These are phyloP conservation scores for Periphyllus acericola DNA, from an alignment of 2,888 invertebrate genomes.

Conservation along the genomic window DNA sequence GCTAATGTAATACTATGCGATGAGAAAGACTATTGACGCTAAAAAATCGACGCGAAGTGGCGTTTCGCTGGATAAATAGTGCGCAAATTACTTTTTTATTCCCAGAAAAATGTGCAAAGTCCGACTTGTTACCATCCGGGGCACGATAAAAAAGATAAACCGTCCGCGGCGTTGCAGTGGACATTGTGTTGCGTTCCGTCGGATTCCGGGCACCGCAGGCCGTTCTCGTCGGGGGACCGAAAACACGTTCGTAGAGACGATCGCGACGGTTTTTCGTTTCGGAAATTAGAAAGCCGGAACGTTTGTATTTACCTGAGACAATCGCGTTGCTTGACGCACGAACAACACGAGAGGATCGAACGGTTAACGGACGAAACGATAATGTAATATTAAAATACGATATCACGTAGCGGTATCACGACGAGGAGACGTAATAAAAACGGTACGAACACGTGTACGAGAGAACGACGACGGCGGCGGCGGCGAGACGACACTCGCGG, in stretches of 20 bases:
- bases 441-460: not conserved
- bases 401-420: not conserved
- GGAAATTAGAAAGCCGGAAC: no score
- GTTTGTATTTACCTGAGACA: not conserved
- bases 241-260: not conserved
- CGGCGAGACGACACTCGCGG: slow-evolving; percentile 6
- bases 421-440: not conserved
- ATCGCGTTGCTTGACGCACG: not conserved
- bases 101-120: no score
- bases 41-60: not conserved
- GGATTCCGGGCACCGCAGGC: slow-evolving; percentile 21
- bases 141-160: not conserved
- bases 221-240: no score
- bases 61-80: not conserved
- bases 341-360: not conserved
- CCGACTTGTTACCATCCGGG: no score
- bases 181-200: slow-evolving; percentile 48
- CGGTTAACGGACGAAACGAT: not conserved
- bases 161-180: not conserved
- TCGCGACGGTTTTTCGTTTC: not conserved
- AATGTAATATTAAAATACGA: no score
- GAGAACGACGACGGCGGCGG: not conserved
- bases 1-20: not conserved
- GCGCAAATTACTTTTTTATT: no score
- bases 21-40: not conserved